A percentile compares a stretch with the other conserved stretches of the same genome.
phyloP scores from a whole-genome alignment of 1,140 invertebrate genomes.

The Battus philenor region DNA sequence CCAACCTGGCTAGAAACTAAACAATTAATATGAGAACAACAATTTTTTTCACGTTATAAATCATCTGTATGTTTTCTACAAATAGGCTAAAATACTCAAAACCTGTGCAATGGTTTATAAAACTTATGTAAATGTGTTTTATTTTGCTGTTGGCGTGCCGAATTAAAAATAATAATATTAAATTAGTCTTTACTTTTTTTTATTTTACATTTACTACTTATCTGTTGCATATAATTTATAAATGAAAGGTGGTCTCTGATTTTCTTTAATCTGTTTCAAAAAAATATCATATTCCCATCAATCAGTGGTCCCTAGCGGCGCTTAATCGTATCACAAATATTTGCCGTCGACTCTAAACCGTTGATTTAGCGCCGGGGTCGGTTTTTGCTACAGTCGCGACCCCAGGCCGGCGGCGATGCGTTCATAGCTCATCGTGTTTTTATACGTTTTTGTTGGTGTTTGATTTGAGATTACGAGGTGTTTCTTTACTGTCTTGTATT shows the following conservation, averaged over 20 bases:
- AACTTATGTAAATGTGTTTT: no score
- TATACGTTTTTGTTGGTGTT: conserved; percentile 18
- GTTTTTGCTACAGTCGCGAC: conserved; percentile 39
- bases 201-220: no score
- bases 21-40: no score
- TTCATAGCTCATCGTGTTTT: conserved; percentile 17
- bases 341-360: conserved; percentile 37
- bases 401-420: background rate
- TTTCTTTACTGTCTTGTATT: conserved; percentile 8
- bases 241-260: background rate
- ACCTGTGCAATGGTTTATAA: no score
- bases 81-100: no score
- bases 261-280: conserved; percentile 30
- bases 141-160: no score
- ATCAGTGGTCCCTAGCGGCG: conserved; percentile 35
- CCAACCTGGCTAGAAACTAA: no score
- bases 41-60: no score
- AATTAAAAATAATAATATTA: no score
- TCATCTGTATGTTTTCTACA: no score
- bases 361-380: conserved; percentile 34
- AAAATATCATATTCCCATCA: conserved; percentile 47
- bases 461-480: conserved; percentile 2
- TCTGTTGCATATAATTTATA: conserved; percentile 23
- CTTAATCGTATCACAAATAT: conserved; percentile 63
- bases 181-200: no score